Conservation (phyloP, 1,140 invertebrate species). For the Antheraea pernyi region DNA sequence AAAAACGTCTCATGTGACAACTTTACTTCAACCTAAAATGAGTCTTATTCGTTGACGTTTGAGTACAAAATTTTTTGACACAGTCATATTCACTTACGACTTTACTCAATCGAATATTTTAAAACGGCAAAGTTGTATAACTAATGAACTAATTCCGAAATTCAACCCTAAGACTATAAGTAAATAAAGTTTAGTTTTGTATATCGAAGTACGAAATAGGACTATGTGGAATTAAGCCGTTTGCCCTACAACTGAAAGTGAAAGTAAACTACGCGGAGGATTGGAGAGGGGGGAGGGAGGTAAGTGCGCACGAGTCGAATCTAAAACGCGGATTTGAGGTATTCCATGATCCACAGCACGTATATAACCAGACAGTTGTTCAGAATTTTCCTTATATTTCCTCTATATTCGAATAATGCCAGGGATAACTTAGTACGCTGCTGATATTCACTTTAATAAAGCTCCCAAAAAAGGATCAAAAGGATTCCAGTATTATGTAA, state of each 20-base stretch:
- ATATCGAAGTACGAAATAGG: not conserved
- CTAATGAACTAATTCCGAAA: slow-evolving; percentile 15
- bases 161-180: slow-evolving; percentile 14
- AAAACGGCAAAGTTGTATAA: slow-evolving; percentile 47
- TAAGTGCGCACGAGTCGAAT: slow-evolving; percentile 58
- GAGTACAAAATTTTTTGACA: slow-evolving; percentile 18
- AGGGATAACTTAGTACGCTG: no score
- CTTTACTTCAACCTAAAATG: slow-evolving; percentile 13
- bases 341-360: slow-evolving; percentile 61
- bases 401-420: no score
- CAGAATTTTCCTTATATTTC: no score
- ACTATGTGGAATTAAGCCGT: slow-evolving; percentile 36
- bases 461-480: no score
- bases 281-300: slow-evolving; percentile 26
- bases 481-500: no score
- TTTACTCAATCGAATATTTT: slow-evolving; percentile 37
- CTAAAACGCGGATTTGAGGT: slow-evolving; percentile 64
- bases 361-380: slow-evolving; percentile 15
- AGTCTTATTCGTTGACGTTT: slow-evolving; percentile 13
- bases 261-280: slow-evolving; percentile 43
- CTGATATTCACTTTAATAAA: no score
- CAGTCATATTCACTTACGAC: slow-evolving; percentile 33
- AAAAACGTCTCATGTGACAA: slow-evolving; percentile 32
- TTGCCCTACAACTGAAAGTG: slow-evolving; percentile 76
- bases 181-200: slow-evolving; percentile 8